Evolutionary conservation across 2,113 vertebrate species (phyloP), one percentile per base, ranked within the genome.

Genomic region (Agapornis roseicollis): DNA sequence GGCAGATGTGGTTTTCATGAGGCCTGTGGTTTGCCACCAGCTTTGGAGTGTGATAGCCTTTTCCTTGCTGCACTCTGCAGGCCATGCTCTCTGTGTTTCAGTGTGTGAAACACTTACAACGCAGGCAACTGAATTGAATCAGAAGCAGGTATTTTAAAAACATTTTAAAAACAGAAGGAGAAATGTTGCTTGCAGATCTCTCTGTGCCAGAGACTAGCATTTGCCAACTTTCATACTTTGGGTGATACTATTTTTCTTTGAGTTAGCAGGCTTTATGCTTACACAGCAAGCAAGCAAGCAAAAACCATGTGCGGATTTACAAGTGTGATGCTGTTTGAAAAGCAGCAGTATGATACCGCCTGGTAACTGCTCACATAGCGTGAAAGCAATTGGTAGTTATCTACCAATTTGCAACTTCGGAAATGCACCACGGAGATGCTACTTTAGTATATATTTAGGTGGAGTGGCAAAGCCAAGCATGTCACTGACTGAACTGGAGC

Each of bases 1-100:
- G 63, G 92, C 64, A 49, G 60, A 76, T 92, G 92, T 89, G 94
- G 73, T 85, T 96, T 95, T 90, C 87, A 66, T 55, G 85, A 79
- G 88, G 56, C 50, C 65, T 80, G 81, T 83, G 78, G 52, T 61
- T 80, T 89, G 95, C 93, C 88, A 85, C 58, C 31, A 68, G 88
- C 61, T 68, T 84, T 81, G 39, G 49, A 44, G 37, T 2, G 10
- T 6, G 3, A 56, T 73, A n/a, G 70, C 68, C 52, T 85, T 49
- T 70, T 80, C 25, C 69, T 49, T 78, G 35, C 50, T 71, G 85
- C 13, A 1, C 33, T 90, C 71, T 49, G 56, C 55, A 39, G 84
- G 65, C 69, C 3, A 1, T 17, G 85, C 56, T n/a, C 24, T 53
- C 73, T 52, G 52, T 44, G 25, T 70, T 47, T 82, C 49, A 33